phyloP scores from a whole-genome alignment of 2,113 vertebrate genomes.

The Amphilophus citrinellus region DNA sequence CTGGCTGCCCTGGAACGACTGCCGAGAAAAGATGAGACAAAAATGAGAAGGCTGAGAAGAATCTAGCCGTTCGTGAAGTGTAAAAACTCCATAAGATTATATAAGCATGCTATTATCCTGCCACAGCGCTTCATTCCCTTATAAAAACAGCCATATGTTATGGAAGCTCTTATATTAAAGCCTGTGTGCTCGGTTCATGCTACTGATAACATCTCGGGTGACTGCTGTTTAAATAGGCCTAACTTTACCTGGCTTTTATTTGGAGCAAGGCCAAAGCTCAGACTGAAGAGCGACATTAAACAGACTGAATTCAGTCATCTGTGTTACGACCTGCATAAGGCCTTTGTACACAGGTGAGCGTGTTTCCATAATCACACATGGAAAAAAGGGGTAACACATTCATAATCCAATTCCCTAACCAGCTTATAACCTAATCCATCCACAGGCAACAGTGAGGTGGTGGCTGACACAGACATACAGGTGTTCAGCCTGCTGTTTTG shows the following conservation, averaged over 20 bases:
- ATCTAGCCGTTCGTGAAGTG: neutral
- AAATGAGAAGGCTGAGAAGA: slow-evolving; percentile 25
- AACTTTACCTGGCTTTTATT: neutral
- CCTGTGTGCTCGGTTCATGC: neutral
- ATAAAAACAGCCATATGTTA: neutral
- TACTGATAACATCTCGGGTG: neutral
- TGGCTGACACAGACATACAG: slow-evolving; percentile 24
- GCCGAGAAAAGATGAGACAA: slow-evolving; percentile 47
- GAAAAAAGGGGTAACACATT: slow-evolving; percentile 55
- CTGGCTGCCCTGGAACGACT: slow-evolving; percentile 97
- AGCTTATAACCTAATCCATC: slow-evolving; percentile 52
- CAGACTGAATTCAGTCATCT: neutral
- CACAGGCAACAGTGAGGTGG: neutral
- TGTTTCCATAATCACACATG: slow-evolving; percentile 35
- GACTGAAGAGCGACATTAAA: slow-evolving; percentile 1
- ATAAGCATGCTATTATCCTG: neutral
- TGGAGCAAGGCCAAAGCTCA: neutral
- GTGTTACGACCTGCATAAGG: neutral
- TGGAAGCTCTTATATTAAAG: neutral
- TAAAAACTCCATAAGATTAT: neutral
- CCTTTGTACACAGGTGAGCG: slow-evolving; percentile 38
- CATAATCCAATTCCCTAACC: slow-evolving; percentile 62
- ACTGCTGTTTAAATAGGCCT: slow-evolving; percentile 2
- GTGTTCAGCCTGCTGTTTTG: slow-evolving; percentile 38
- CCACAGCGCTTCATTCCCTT: neutral